Evolutionary conservation across 2,888 invertebrate species (phyloP), one percentile per base, ranked within the genome.

Genomic region (Sepioteuthis lessoniana): DNA sequence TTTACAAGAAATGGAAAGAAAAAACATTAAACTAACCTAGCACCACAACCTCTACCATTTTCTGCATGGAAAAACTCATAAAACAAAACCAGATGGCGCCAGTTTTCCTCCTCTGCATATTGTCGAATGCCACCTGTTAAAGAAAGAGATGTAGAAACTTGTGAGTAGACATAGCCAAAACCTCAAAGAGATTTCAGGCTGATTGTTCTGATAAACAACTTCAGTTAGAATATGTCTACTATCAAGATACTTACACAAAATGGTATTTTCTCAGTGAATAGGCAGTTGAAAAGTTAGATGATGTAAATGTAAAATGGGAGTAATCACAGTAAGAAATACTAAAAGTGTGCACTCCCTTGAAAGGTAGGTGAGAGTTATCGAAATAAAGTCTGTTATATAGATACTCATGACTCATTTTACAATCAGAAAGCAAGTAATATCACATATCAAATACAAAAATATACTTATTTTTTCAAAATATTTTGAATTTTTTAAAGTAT

Each of bases 31-130:
- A 93, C 94, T 60, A 94, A 97, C 97, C 97, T 97, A 42, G 97
- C 97, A 25, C 97, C 97, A 95, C 96, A 96, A 0, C 97, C 97
- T 93, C 96, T 94, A 5, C 97, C 97, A 46, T 95, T 96, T 55
- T 97, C 97, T 13, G 96, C 96, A 95, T 97, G 95, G 94, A 97
- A 97, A 94, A 96, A 97, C 95, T 97, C 97, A 94, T 97, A 96
- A 95, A 97, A 97, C 60, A 97, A 95, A 10, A 97, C 94, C 42
- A 96, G 94, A 93, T 96, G 95, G 37, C 95, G 95, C 96, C 96
- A 97, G 47, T 95, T 94, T 13, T 95, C 95, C 92, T 96, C 96
- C 55, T 94, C 94, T 0, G 95, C 93, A 94, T 96, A 97, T 47
- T 94, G 94, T 28, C 94, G 94, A 46, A 91, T 90, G 42, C 94